phyloP scores from a whole-genome alignment of 2,797 vertebrate species.

The Eupleurogrammus muticus region DNA sequence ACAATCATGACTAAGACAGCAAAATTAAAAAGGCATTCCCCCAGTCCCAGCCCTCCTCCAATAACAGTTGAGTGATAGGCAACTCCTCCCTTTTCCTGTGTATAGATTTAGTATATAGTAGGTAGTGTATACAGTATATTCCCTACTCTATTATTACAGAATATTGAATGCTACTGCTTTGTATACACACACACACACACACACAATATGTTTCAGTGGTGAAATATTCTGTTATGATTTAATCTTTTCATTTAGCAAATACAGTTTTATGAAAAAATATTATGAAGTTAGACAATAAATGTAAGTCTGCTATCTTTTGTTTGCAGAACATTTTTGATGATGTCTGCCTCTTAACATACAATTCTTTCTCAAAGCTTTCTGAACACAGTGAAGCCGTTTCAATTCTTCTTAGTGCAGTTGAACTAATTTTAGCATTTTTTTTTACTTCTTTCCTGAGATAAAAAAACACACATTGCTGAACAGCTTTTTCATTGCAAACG shows the following conservation, averaged over 20 bases:
- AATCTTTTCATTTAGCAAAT: background rate
- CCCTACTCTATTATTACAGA: background rate
- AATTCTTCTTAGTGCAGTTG: slow-evolving; percentile 24
- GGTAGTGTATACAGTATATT: background rate
- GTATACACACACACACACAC: no score
- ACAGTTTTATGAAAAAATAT: background rate
- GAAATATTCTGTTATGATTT: no score
- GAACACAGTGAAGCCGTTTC: slow-evolving; percentile 23
- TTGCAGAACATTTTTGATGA: no score
- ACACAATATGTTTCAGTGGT: no score
- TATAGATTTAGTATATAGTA: no score
- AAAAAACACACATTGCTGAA: background rate
- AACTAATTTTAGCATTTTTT: slow-evolving; percentile 29
- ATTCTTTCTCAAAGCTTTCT: no score
- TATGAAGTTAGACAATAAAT: slow-evolving; percentile 6
- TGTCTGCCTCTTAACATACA: no score
- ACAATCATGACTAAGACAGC: slow-evolving; percentile 45
- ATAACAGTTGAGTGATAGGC: no score
- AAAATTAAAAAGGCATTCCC: slow-evolving; percentile 20
- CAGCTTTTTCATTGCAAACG: slow-evolving; percentile 9
- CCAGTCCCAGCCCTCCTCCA: no score
- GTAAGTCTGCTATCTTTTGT: background rate
- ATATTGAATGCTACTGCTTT: background rate
- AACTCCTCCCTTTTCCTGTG: no score
- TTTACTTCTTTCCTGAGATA: slow-evolving; percentile 2